Evolutionary conservation across 2,888 invertebrate species (phyloP).

Genomic region (Sinodicranocentrus sp.): DNA sequence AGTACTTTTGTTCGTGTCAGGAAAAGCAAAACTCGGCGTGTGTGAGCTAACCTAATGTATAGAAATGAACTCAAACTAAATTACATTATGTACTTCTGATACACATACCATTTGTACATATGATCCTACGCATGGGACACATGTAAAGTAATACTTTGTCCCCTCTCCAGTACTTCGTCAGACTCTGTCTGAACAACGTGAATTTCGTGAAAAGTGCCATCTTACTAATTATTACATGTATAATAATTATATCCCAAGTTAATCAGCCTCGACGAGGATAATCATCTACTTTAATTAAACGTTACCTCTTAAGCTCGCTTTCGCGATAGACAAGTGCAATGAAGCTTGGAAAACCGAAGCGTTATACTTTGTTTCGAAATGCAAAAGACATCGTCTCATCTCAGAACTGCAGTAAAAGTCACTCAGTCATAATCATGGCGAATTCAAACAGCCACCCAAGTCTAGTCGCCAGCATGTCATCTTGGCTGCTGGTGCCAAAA

Average conservation of each 20-base stretch:
- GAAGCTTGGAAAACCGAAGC: constrained; percentile 58
- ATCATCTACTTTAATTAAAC: neutral
- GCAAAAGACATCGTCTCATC: constrained; percentile 24
- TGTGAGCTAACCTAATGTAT: constrained; percentile 24
- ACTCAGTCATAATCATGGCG: constrained; percentile 45
- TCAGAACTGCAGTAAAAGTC: constrained; percentile 13
- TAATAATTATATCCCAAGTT: neutral
- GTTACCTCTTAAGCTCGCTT: neutral
- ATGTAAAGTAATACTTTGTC: neutral
- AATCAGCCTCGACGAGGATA: neutral
- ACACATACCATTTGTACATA: neutral
- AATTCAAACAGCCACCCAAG: constrained; percentile 37
- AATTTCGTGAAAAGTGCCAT: constrained; percentile 60
- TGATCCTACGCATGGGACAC: neutral
- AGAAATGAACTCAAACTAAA: constrained; percentile 1
- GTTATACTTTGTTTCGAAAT: constrained; percentile 55
- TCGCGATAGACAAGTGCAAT: constrained; percentile 19
- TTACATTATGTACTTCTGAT: neutral
- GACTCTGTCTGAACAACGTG: constrained; percentile 58
- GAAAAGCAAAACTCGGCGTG: constrained; percentile 25
- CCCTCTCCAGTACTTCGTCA: constrained; percentile 23
- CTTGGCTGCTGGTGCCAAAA: constrained; percentile 61
- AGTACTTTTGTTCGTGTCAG: constrained; percentile 1
- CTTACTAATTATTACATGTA: neutral
- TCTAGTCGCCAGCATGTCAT: constrained; percentile 57